phyloP scores from a whole-genome alignment of 1,140 invertebrate species.

The Achatina immaculata region DNA sequence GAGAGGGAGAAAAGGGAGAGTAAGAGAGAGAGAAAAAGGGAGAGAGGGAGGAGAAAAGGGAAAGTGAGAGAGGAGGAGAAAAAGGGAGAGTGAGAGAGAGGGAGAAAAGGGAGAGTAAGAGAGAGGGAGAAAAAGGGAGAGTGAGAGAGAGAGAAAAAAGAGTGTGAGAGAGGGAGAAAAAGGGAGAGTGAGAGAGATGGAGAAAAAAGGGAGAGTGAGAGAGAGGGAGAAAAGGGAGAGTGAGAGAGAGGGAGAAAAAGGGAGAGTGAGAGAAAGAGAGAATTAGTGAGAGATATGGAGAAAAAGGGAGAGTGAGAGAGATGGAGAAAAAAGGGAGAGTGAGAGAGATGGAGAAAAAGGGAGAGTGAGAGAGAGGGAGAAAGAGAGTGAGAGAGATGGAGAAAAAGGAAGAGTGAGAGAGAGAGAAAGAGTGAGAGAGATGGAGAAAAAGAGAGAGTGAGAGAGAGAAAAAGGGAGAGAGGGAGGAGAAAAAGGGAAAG shows the following conservation, averaged over 20 bases:
- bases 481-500: not conserved
- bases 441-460: conserved; percentile 23
- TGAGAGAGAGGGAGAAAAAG: not conserved
- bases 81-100: not conserved
- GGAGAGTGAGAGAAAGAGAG: not conserved
- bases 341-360: not conserved
- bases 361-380: not conserved
- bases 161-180: too few relatives aligned
- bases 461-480: conserved; percentile 17
- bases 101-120: not conserved
- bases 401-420: not conserved
- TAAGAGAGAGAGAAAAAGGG: not conserved
- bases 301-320: too few relatives aligned
- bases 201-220: too few relatives aligned
- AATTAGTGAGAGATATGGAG: not conserved
- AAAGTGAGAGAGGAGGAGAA: not conserved
- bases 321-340: too few relatives aligned
- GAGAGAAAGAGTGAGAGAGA: conserved; percentile 20
- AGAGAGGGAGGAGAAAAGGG: not conserved
- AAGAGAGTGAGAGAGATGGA: too few relatives aligned
- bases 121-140: not conserved
- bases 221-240: not conserved
- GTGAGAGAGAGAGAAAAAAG: not conserved
- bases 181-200: too few relatives aligned
- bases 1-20: conserved; percentile 7